Evolutionary conservation across 2,888 invertebrate genomes (phyloP).

Genomic region (Cheiracanthium punctorium): DNA sequence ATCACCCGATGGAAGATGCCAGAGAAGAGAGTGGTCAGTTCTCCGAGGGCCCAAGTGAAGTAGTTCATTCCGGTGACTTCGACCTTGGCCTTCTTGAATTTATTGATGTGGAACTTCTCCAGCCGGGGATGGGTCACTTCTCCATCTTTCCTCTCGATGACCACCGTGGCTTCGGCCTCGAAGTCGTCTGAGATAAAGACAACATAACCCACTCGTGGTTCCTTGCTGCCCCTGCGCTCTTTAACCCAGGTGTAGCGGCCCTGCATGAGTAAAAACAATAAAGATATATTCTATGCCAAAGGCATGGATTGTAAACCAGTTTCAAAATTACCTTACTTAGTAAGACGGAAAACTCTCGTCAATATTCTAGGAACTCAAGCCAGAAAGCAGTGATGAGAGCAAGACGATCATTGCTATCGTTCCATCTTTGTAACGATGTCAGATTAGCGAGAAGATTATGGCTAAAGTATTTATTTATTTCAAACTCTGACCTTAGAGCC

Average conservation of each 20-base stretch:
- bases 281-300: too few species aligned
- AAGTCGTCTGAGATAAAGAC: slow-evolving; percentile 59
- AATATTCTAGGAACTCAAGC: too few species aligned
- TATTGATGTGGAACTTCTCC: slow-evolving; percentile 34
- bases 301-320: too few species aligned
- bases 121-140: slow-evolving; percentile 29
- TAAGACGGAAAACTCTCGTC: too few species aligned
- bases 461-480: too few species aligned
- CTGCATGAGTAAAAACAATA: slow-evolving; percentile 15
- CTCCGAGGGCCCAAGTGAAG: slow-evolving; percentile 55
- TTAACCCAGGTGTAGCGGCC: slow-evolving; percentile 56
- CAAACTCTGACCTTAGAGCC: too few species aligned
- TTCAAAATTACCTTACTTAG: too few species aligned
- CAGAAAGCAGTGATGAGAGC: too few species aligned
- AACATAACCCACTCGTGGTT: slow-evolving; percentile 26
- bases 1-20: slow-evolving; percentile 55
- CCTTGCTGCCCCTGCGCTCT: background rate
- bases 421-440: too few species aligned
- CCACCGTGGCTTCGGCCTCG: slow-evolving; percentile 20
- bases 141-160: background rate
- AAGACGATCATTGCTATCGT: too few species aligned
- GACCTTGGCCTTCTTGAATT: slow-evolving; percentile 39
- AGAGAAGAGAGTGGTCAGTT: slow-evolving; percentile 52
- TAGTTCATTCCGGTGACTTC: slow-evolving; percentile 53
- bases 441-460: too few species aligned